These are phyloP conservation scores for Hippocampus abdominalis DNA, from an alignment of 2,113 vertebrate genomes.

Conservation along the genomic window DNA sequence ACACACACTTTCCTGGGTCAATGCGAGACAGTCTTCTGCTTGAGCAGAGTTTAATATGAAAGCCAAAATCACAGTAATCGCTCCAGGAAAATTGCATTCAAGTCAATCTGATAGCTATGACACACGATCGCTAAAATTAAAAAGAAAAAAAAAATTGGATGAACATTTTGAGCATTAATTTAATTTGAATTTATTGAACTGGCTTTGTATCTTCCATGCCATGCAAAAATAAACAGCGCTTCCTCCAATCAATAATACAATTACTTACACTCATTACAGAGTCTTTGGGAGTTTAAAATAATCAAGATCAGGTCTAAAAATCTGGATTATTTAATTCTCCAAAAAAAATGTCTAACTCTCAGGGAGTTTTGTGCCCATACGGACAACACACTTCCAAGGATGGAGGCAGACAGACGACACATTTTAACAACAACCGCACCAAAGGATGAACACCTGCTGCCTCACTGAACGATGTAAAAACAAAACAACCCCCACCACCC, in stretches of 20 bases:
- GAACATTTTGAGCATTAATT: no score
- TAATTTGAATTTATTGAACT: no score
- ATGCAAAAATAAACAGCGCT: no score
- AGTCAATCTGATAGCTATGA: no score
- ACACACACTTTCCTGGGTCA: neutral
- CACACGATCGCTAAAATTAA: no score
- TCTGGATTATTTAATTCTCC: neutral
- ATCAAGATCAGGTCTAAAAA: neutral
- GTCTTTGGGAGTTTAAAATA: neutral
- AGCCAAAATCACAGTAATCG: slow-evolving; percentile 1
- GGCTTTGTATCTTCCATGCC: no score
- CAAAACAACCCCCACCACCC: neutral
- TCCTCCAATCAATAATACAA: no score
- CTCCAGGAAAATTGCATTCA: neutral
- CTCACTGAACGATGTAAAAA: slow-evolving; percentile 33
- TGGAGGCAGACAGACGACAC: slow-evolving; percentile 7
- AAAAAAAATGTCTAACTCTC: neutral
- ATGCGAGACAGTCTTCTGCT: neutral
- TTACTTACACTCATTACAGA: no score
- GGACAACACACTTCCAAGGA: neutral
- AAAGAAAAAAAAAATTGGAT: no score
- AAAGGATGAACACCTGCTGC: slow-evolving; percentile 42
- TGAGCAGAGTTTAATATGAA: slow-evolving; percentile 7
- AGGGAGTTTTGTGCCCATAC: neutral
- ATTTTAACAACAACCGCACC: slow-evolving; percentile 21